Base-by-base conservation (phyloP, 2,113 vertebrate genomes). In the Rhadina sibilatrix region DNA sequence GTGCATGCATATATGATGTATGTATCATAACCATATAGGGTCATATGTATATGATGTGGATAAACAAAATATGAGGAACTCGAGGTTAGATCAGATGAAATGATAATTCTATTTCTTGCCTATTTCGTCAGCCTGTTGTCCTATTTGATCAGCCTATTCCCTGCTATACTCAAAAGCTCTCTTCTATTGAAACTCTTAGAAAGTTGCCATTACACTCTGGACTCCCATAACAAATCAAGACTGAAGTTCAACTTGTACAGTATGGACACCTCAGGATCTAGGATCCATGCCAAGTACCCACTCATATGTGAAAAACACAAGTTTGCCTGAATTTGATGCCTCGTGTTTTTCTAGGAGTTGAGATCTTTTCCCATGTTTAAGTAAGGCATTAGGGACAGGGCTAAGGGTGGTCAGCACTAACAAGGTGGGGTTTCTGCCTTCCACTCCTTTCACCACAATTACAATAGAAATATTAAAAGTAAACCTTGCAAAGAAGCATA, bases 401-500 rank as follows among this genome's bases (percentile, higher is more conserved):
- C 37, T 40, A 54, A 23, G 27, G 15, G 25, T 56, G 28, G 18
- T 25, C 33, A 89, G 21, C 33, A 64, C 21, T 20, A 59, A 46
- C 44, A 47, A 72, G 10, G 15, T 33, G 23, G 24, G 3, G 68
- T 89, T 76, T 30, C 37, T 95, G 54, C 64, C 54, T 81, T 74
- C n/a, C 22, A 35, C 12, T 60, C 35, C 17, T 72, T 57, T 25
- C 68, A 56, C 44, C 70, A 57, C 20, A 87, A 72, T 65, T 35
- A 40, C 83, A 89, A 38, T 4, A 69, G 37, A 87, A 76, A 80
- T 5, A 8, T 78, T 88, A 61, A 76, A 92, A 84, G 77, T 79
- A 93, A 93, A 99, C 99, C 99, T 97, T 98, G 96, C 94, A 99
- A 98, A 8, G 99, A 98, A 33, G 75, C 64, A 81, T 98, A 98